Evolutionary conservation across 2,113 vertebrate species (phyloP).

Genomic region (Sinocyclocheilus anophthalmus): DNA sequence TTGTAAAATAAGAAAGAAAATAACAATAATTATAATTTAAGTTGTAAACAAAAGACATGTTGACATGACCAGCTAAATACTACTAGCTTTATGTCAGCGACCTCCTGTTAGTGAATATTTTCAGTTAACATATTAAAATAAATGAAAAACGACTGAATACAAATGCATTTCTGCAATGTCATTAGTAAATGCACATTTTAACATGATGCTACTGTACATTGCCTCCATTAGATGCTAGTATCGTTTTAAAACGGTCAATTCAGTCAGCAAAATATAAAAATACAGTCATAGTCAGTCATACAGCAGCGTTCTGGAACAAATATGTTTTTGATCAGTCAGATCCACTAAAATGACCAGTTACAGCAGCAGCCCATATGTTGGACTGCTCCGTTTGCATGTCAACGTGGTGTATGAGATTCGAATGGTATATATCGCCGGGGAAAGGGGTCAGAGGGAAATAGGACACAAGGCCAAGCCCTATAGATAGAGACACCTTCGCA

Average conservation of each 20-base stretch:
- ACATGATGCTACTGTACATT: not conserved
- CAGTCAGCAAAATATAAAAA: not conserved
- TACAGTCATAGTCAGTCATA: not conserved
- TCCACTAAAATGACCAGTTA: not conserved
- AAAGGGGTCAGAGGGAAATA: conserved; percentile 54
- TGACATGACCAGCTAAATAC: no score
- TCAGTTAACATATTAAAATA: not conserved
- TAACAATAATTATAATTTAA: no score
- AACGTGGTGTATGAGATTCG: conserved; percentile 57
- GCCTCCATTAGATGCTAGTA: not conserved
- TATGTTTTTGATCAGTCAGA: conserved; percentile 11
- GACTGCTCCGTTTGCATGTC: conserved; percentile 52
- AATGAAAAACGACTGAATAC: not conserved
- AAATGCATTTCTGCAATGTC: not conserved
- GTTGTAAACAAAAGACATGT: no score
- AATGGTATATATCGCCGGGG: conserved; percentile 49
- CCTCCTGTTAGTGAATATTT: not conserved
- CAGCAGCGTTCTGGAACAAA: not conserved
- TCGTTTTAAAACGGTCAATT: not conserved
- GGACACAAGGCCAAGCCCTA: conserved; percentile 55
- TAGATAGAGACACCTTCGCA: conserved; percentile 52
- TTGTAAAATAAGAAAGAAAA: no score
- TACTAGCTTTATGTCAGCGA: not conserved
- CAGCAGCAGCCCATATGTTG: not conserved
- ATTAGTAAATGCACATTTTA: not conserved